Percentiles rank a stretch among this genome's conserved stretches.
Conservation (phyloP, 2,797 vertebrate genomes). For the Myotis myotis region DNA sequence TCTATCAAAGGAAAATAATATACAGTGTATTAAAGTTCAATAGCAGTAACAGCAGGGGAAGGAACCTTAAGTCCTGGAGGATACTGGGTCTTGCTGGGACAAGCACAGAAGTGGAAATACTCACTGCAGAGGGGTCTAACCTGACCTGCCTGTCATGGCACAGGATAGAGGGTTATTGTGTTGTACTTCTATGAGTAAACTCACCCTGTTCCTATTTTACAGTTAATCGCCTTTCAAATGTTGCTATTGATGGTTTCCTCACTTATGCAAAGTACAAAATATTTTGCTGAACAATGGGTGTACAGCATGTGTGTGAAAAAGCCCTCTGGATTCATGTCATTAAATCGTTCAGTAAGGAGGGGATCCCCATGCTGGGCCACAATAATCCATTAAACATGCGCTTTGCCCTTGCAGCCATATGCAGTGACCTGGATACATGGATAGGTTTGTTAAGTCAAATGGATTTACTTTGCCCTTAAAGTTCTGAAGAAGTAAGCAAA, state of each 20-base stretch:
- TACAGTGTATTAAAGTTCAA: conserved; percentile 9
- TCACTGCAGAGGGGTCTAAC: not conserved
- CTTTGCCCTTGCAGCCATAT: conserved; percentile 20
- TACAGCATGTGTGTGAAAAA: not conserved
- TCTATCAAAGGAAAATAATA: conserved; percentile 5
- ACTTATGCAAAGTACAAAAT: not conserved
- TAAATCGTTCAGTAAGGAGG: not conserved
- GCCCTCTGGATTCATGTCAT: not conserved
- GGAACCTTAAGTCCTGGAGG: not conserved
- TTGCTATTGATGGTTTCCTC: not conserved
- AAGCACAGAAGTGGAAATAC: not conserved
- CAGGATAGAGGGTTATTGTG: not conserved
- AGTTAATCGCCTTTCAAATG: not conserved
- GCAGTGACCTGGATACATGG: conserved; percentile 14
- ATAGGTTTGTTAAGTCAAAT: conserved; percentile 44
- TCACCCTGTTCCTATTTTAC: not conserved
- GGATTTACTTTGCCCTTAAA: conserved; percentile 68
- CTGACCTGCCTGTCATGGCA: not conserved
- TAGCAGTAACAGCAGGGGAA: not conserved
- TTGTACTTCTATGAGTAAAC: not conserved
- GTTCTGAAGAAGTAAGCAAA: conserved; percentile 61
- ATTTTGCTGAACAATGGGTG: not conserved
- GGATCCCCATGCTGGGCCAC: not conserved
- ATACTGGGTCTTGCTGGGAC: not conserved
- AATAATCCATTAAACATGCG: conserved; percentile 29